Conservation (phyloP, 2,113 vertebrate species). For the Heptranchias perlo region DNA sequence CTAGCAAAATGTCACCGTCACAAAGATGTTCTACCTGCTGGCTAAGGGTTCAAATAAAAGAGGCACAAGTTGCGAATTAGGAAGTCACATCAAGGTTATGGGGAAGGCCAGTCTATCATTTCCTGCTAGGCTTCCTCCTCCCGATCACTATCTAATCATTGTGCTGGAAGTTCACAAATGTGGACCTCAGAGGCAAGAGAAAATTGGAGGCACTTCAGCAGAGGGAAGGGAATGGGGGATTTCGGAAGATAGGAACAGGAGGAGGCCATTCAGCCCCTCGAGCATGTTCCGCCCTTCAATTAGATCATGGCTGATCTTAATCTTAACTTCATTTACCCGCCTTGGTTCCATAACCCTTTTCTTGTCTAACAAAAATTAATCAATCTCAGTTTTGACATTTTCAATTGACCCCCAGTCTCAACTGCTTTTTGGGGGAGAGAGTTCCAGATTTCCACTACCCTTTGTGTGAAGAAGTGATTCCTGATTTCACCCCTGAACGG, state of each 20-base stretch:
- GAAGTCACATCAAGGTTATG: neutral
- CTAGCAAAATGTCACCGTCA: neutral
- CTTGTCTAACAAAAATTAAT: neutral
- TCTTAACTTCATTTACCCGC: too few species aligned
- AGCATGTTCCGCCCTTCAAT: too few species aligned
- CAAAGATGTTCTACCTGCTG: neutral
- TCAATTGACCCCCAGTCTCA: too few species aligned
- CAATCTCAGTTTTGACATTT: too few species aligned
- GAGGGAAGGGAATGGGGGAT: neutral
- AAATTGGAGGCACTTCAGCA: neutral
- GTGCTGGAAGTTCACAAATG: neutral
- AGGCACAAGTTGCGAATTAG: neutral
- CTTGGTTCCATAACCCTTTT: too few species aligned
- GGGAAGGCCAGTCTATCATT: neutral
- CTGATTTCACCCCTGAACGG: too few species aligned
- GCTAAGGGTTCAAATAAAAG: neutral
- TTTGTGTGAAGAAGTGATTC: too few species aligned
- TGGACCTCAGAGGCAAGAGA: neutral
- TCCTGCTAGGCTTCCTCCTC: neutral
- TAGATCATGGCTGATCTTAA: too few species aligned
- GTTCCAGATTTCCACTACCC: too few species aligned
- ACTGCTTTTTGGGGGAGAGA: too few species aligned
- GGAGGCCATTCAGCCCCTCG: too few species aligned
- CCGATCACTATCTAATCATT: neutral
- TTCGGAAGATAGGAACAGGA: neutral